Base-by-base conservation (phyloP, 1,140 invertebrate species). In the Listronotus bonariensis region DNA sequence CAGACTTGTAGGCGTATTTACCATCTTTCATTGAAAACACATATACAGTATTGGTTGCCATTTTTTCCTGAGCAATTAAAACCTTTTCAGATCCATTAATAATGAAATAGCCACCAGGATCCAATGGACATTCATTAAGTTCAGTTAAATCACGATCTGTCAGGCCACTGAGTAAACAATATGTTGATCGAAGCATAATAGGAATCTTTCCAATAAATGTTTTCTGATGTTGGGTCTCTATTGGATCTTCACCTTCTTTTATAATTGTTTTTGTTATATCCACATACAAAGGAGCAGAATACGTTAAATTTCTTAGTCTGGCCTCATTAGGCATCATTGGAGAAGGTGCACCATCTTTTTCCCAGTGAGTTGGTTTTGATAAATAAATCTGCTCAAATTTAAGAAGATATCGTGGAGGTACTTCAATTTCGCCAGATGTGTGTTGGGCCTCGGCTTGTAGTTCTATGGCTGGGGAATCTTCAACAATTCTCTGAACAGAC, bases 261-360 rank as follows among this genome's bases (percentile, higher is more conserved):
- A 93, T 85, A 64, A 97, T 90, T 4, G 95, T 98, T 82, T 99
- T 98, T 0, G 92, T 95, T 49, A 99, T 98, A 77, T 99, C 97
- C 0, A 99, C 97, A 81, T 99, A 99, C 0, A 99, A 80, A 0
- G 97, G 97, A 9, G 97, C 96, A 6, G 96, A 98, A 79, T 99
- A 99, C 0, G 93, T 96, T 7, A 93, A 80, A 80, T 94, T 93
- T 55, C 92, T 82, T 53, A 93, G 78, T 62, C 96, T 84, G 12
- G 96, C 97, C 83, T 99, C 97, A 79, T 99, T 99, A 10, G 97
- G 97, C 96, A 99, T 98, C 95, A 99, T 97, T 60, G 95, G 95
- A 65, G 92, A 95, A 26, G 96, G 95, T 0, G 96, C 94, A 78
- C 97, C 97, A 85, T 99, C 97, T 83, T 98, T 99, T 80, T 99